Evolutionary conservation across 2,113 vertebrate species (phyloP).

Genomic region (Okapia johnstoni): DNA sequence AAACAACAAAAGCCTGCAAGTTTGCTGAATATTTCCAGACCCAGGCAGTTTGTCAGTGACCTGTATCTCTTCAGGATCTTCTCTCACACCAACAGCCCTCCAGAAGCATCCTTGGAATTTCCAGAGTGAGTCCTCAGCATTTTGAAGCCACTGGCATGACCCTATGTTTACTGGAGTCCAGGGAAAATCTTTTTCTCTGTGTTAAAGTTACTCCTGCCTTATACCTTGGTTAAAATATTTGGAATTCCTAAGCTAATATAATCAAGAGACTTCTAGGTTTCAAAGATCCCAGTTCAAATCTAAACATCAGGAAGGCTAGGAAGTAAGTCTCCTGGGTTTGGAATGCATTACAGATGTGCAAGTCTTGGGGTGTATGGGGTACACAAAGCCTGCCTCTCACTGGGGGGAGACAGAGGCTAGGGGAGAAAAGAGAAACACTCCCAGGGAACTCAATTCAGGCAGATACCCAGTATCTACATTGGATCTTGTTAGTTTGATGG

Average conservation of each 20-base stretch:
- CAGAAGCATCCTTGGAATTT: neutral
- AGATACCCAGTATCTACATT: conserved; percentile 14
- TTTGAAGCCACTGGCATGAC: neutral
- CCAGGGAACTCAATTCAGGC: conserved; percentile 10
- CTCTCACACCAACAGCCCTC: neutral
- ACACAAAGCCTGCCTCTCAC: neutral
- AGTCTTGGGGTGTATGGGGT: neutral
- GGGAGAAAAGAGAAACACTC: conserved; percentile 28
- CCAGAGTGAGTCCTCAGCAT: neutral
- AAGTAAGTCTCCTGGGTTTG: neutral
- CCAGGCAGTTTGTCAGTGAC: neutral
- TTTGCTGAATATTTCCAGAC: conserved; percentile 2
- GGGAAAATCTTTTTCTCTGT: neutral
- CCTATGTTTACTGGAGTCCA: neutral
- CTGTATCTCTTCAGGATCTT: neutral
- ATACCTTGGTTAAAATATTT: conserved; percentile 40
- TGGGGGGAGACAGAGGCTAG: neutral
- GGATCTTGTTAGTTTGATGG: conserved; percentile 33
- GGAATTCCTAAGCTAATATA: conserved; percentile 35
- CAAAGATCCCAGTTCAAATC: conserved; percentile 45
- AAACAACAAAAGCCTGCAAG: conserved; percentile 38
- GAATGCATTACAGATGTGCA: conserved; percentile 40
- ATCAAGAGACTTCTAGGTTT: conserved; percentile 31
- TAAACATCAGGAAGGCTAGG: conserved; percentile 33
- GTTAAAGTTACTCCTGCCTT: neutral